Base-by-base conservation (phyloP, 2,113 vertebrate genomes). In the Toxotes jaculatrix region DNA sequence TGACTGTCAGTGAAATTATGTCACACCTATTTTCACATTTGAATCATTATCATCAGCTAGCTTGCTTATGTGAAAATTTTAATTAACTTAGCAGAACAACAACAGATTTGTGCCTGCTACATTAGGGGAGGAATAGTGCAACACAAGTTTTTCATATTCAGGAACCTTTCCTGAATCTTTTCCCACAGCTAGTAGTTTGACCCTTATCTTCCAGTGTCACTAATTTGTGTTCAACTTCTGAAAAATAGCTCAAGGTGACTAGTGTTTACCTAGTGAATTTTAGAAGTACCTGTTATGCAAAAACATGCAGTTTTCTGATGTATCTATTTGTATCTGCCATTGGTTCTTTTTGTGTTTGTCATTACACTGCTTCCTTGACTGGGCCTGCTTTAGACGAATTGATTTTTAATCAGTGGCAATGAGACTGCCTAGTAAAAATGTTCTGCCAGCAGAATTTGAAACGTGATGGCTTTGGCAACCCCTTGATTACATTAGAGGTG, bases 21-120 rank as follows among this genome's bases (percentile, higher is more conserved):
- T 80, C 43, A 57, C 55, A 85, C 31, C 49, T 84, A 12, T 82
- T 77, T 72, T 80, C 4, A 74, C 66, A 76, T 76, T 66, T 59
- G n/a, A 82, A 49, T 84, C 55, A 55, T 51, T 12, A 62, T 53
- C 56, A 60, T 45, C 67, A 53, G 36, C 57, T 34, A 17, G 12
- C 19, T 61, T 36, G n/a, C 14, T 42, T 42, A 7, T 42, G 55
- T 61, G 51, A 27, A 57, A 1, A 16, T 40, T 61, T 59, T 59
- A 21, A 47, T 59, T 21, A 7, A 34, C 14, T 31, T 6, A 66
- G 55, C 67, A 71, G 14, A 56, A 12, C 34, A 14, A 23, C 60
- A 70, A 43, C 13, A 61, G 17, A 68, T 59, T 27, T 63, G 34
- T 57, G 59, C 12, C 11, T 66, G 57, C 68, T 27, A 23, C 34